Conservation (phyloP, 2,888 invertebrate genomes). For the Ellobium chinense region DNA sequence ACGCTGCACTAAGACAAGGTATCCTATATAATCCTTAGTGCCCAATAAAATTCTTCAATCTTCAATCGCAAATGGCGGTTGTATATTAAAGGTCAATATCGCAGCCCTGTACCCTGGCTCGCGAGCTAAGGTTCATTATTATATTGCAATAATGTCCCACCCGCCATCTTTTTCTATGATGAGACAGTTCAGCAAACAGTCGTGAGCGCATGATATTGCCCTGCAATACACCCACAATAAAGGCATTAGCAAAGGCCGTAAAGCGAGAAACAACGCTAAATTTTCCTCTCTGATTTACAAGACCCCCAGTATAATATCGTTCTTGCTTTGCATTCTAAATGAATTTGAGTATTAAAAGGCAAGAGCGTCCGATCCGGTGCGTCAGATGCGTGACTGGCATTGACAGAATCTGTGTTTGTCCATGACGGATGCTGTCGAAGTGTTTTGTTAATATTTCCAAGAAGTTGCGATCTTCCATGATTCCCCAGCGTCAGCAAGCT, state of each 20-base stretch:
- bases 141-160: not conserved
- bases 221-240: conserved; percentile 1
- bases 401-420: no score
- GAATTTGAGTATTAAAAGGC: not conserved
- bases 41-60: not conserved
- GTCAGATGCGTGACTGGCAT: not conserved
- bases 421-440: no score
- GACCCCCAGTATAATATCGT: not conserved
- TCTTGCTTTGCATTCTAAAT: not conserved
- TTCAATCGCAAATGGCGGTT: not conserved
- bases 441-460: no score
- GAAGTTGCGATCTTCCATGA: no score
- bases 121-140: not conserved
- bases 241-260: conserved; percentile 9
- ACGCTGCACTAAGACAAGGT: no score
- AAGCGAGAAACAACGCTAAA: not conserved
- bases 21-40: no score
- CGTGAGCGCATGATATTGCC: conserved; percentile 7
- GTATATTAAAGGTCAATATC: conserved; percentile 5
- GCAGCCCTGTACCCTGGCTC: not conserved
- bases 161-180: not conserved
- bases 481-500: no score
- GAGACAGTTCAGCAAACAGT: not conserved
- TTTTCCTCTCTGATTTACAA: conserved; percentile 11
- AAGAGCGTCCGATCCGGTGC: not conserved